Percentiles rank a stretch among this genome's conserved stretches.
These are phyloP conservation scores for Venturia canescens DNA, from an alignment of 1,140 invertebrate species.

Conservation along the genomic window DNA sequence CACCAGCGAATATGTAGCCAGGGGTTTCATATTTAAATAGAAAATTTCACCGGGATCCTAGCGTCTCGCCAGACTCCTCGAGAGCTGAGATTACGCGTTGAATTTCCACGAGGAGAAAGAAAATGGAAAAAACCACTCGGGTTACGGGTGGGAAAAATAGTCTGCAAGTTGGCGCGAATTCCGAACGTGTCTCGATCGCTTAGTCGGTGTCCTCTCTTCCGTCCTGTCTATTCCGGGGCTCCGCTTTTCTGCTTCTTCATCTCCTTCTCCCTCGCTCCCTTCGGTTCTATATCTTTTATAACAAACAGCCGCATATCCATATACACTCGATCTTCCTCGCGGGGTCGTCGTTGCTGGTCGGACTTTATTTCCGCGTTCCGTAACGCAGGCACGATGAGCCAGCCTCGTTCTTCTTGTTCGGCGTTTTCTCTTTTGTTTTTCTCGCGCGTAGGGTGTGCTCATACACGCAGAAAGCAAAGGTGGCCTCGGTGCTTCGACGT, in stretches of 20 bases:
- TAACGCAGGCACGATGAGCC: conserved; percentile 32
- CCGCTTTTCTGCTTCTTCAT: not conserved
- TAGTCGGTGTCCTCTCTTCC: conserved; percentile 29
- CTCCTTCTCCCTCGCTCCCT: not conserved
- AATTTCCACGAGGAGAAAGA: not conserved
- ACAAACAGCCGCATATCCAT: not conserved
- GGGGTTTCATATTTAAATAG: no score
- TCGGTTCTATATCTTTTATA: conserved; percentile 23
- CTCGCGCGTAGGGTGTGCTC: conserved; percentile 36
- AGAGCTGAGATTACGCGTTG: no score
- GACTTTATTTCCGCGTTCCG: conserved; percentile 17
- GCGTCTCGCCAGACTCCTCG: not conserved
- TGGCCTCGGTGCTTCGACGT: not conserved
- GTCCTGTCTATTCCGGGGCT: not conserved
- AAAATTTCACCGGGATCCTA: no score
- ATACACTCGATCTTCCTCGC: conserved; percentile 23
- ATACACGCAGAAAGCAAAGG: not conserved
- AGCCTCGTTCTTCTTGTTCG: conserved; percentile 2
- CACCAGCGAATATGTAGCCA: no score
- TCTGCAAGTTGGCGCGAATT: conserved; percentile 27
- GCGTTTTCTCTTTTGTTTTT: conserved; percentile 17
- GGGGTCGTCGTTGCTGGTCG: not conserved
- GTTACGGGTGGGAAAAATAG: conserved; percentile 15
- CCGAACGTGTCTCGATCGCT: conserved; percentile 37
- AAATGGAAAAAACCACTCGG: conserved; percentile 21